Evolutionary conservation across 1,140 invertebrate genomes (phyloP).

Genomic region (Euwallacea similis): DNA sequence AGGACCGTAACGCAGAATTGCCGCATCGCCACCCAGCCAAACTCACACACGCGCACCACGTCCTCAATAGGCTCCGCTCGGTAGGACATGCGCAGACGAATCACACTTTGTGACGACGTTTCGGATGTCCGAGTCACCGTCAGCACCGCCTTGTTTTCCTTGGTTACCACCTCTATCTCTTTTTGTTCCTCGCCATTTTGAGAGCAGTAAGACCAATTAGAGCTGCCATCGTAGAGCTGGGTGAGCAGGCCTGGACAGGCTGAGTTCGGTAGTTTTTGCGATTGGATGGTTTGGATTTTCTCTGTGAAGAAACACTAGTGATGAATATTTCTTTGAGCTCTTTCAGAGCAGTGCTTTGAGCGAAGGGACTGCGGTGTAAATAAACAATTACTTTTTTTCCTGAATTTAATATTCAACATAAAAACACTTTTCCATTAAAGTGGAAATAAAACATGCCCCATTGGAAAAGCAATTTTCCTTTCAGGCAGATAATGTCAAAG

Average conservation of each 20-base stretch:
- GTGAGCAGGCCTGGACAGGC: slow-evolving; percentile 59
- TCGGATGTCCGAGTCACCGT: slow-evolving; percentile 41
- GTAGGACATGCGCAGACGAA: slow-evolving; percentile 53
- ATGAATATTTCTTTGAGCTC: too few relatives aligned
- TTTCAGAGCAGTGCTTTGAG: too few relatives aligned
- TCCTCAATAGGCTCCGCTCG: slow-evolving; percentile 58
- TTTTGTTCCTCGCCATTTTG: slow-evolving; percentile 58
- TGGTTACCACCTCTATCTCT: slow-evolving; percentile 61
- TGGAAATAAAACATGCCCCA: too few relatives aligned
- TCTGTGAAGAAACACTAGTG: slow-evolving; percentile 3
- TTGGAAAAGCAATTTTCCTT: too few relatives aligned
- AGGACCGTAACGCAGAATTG: slow-evolving; percentile 66
- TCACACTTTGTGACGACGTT: slow-evolving; percentile 27
- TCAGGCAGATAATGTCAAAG: too few relatives aligned
- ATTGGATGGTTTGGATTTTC: slow-evolving; percentile 39
- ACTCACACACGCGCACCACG: slow-evolving; percentile 62
- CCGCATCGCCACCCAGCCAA: slow-evolving; percentile 63
- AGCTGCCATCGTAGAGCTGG: slow-evolving; percentile 58
- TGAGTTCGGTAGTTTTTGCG: slow-evolving; percentile 39
- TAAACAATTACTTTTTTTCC: too few relatives aligned
- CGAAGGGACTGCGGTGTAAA: too few relatives aligned
- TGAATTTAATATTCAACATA: too few relatives aligned
- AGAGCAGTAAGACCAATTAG: slow-evolving; percentile 61
- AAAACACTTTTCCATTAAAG: too few relatives aligned
- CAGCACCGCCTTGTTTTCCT: slow-evolving; percentile 58